Evolutionary conservation across 2,797 vertebrate species (phyloP), one percentile per base, ranked within the genome.

Genomic region (Onychomys torridus): DNA sequence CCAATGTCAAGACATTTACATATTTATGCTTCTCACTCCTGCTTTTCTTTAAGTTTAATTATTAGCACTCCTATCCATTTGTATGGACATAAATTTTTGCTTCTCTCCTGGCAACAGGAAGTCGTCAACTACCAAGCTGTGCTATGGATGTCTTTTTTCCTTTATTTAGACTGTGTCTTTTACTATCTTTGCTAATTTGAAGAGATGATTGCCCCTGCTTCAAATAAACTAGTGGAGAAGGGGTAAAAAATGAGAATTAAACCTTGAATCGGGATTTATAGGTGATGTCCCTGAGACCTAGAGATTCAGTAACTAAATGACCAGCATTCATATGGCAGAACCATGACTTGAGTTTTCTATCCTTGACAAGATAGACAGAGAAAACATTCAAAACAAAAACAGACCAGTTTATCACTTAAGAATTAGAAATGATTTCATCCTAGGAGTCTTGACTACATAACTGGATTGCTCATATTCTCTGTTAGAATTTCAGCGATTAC

Each of bases 21-120:
- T 75, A 43, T 69, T 59, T 92, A 49, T 9, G 25, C 55, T 90
- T 4, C 37, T 78, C 43, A 77, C 19, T 82, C 32, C 13, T 88
- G 40, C n/a, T 85, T 78, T 88, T 82, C 23, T 86, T 91, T 69
- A 89, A 19, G 59, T 69, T 91, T 76, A 81, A 34, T 85, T 61
- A 32, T 40, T 32, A 52, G 65, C 29, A 65, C 6, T 87, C 34
- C 13, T 76, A 96, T 75, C 40, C 19, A 86, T 75, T 40, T 67
- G 21, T 29, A 85, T 86, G 32, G 23, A 37, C 19, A 86, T 85
- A 76, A 86, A 55, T 76, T 40, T 71, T 89, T 73, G n/a, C 43
- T 34, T 75, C 17, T 76, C 7, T 82, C 52, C 82, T 86, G 49
- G 46, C 4, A 77, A 32, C 5, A 93, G 14, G 55, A 91, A 69